Conservation (phyloP, 1,140 invertebrate genomes). For the Hycleus cichorii region DNA sequence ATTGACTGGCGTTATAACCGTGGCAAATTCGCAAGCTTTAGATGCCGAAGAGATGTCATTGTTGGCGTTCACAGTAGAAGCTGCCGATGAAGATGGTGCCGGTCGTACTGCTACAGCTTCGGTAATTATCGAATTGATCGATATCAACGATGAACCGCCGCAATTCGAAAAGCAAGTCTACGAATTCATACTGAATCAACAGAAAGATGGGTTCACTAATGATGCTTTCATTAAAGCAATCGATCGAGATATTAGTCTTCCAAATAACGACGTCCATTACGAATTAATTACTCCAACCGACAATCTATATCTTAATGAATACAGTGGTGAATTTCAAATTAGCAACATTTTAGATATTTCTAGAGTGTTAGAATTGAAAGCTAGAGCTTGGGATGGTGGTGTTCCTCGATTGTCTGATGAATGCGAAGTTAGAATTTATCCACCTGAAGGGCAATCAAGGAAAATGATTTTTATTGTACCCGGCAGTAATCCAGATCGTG, state of each 20-base stretch:
- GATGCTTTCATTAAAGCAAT: slow-evolving; percentile 67
- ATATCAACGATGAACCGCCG: slow-evolving; percentile 83
- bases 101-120: slow-evolving; percentile 65
- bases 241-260: slow-evolving; percentile 74
- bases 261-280: slow-evolving; percentile 80
- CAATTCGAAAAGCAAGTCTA: slow-evolving; percentile 72
- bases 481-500: slow-evolving; percentile 59
- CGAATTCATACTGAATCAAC: slow-evolving; percentile 70
- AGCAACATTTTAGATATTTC: slow-evolving; percentile 11
- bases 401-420: slow-evolving; percentile 62
- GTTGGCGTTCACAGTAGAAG: slow-evolving; percentile 63
- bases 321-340: slow-evolving; percentile 57
- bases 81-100: slow-evolving; percentile 73
- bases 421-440: slow-evolving; percentile 59
- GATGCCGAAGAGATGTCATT: slow-evolving; percentile 63
- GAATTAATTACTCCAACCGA: slow-evolving; percentile 54
- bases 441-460: slow-evolving; percentile 57
- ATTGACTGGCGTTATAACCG: slow-evolving; percentile 68
- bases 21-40: slow-evolving; percentile 63
- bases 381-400: slow-evolving; percentile 73
- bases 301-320: slow-evolving; percentile 55
- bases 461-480: slow-evolving; percentile 73
- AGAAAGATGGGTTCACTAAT: slow-evolving; percentile 64
- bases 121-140: slow-evolving; percentile 66
- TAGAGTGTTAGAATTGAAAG: slow-evolving; percentile 40